Evolutionary conservation across 2,797 vertebrate genomes (phyloP).

Genomic region (Botia almorhae): DNA sequence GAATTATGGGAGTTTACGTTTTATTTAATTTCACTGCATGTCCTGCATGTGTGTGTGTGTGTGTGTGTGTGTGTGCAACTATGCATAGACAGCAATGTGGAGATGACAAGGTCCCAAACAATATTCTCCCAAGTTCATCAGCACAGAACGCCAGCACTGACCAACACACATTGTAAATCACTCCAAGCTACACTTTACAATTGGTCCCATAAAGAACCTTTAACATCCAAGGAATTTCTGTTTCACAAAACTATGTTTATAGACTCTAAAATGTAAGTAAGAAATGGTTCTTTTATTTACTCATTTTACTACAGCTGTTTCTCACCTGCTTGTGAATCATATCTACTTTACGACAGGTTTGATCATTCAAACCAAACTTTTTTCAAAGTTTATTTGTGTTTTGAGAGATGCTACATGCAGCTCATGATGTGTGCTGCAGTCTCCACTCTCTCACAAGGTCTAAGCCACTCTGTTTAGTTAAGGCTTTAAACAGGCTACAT

Average conservation of each 20-base stretch:
- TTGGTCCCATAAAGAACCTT: too few relatives aligned
- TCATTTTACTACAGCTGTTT: too few relatives aligned
- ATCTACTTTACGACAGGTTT: too few relatives aligned
- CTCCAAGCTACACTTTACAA: neutral
- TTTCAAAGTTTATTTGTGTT: conserved; percentile 7
- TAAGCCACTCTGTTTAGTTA: conserved; percentile 16
- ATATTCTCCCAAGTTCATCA: conserved; percentile 8
- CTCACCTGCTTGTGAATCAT: too few relatives aligned
- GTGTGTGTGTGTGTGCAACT: neutral
- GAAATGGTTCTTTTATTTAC: too few relatives aligned
- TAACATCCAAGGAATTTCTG: too few relatives aligned
- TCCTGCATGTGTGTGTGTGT: neutral
- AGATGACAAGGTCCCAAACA: conserved; percentile 11
- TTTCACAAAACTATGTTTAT: too few relatives aligned
- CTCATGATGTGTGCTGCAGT: neutral
- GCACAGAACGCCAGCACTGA: neutral
- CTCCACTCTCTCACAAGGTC: neutral
- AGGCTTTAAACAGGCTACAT: neutral
- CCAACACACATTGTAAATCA: neutral
- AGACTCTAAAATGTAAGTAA: too few relatives aligned
- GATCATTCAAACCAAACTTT: neutral
- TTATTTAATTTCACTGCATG: conserved; percentile 11
- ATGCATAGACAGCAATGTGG: conserved; percentile 5
- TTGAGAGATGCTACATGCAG: neutral
- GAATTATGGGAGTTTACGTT: conserved; percentile 3